Percentiles rank a stretch among this genome's conserved stretches.
Conservation (phyloP, 2,888 invertebrate genomes). For the Idaea straminata region DNA sequence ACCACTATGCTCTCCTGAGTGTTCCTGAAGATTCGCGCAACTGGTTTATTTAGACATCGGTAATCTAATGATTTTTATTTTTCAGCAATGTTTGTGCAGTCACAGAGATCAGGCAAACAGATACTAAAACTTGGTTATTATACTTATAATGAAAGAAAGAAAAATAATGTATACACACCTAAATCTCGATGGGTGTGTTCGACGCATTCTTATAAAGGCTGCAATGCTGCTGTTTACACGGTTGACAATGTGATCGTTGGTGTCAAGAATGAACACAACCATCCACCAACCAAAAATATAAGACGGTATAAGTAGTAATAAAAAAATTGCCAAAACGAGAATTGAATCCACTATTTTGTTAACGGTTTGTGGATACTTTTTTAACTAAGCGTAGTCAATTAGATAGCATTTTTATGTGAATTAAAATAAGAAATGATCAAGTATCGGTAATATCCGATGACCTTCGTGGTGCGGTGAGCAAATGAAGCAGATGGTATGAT, state of each 20-base stretch:
- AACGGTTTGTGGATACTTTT: too few species aligned
- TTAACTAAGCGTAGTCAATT: too few species aligned
- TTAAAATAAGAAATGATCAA: too few species aligned
- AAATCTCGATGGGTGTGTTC: conserved; percentile 33
- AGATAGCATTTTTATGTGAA: too few species aligned
- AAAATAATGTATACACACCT: not conserved
- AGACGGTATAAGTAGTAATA: not conserved
- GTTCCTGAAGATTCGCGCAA: too few species aligned
- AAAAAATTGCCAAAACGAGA: not conserved
- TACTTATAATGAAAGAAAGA: conserved; percentile 20
- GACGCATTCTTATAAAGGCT: conserved; percentile 31
- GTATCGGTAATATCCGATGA: too few species aligned
- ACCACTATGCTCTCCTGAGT: too few species aligned
- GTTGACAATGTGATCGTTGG: conserved; percentile 10
- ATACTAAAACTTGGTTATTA: conserved; percentile 13
- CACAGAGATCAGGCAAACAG: not conserved
- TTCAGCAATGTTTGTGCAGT: not conserved
- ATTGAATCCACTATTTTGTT: too few species aligned
- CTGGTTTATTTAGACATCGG: too few species aligned
- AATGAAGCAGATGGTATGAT: too few species aligned
- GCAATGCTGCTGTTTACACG: conserved; percentile 38
- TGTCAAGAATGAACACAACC: conserved; percentile 11
- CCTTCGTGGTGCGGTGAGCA: too few species aligned
- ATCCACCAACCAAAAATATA: conserved; percentile 15
- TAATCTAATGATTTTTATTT: not conserved